Base-by-base conservation (phyloP, 37 sponge, comb jelly and placozoan species). In the Halisarca cf. caerulea region DNA sequence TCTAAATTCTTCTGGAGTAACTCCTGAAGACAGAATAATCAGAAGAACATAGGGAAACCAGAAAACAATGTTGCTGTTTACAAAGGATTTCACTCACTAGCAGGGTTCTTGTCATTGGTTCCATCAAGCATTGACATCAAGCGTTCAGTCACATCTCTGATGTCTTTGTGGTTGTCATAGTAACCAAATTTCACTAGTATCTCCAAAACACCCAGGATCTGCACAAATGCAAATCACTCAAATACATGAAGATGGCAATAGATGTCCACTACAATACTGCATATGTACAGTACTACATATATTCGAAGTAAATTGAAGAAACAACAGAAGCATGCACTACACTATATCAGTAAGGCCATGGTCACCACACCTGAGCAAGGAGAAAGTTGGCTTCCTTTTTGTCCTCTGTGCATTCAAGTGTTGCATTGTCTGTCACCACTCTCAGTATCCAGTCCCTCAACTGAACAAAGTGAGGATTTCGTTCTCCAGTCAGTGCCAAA, bases 121-220 rank as follows among this genome's bases (percentile, higher is more conserved):
- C 96, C 96, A 90, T 96, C 82, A 54, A 96, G 81, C n/a, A 96
- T 27, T 0, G 86, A 47, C 2, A 88, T 51, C 25, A 96, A 80
- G 44, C 89, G 88, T 17, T 39, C 47, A 27, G 93, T 58, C 33
- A 96, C 44, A 43, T 79, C 86, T 32, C 86, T 39, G 9, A 93
- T 91, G 47, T 96, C 93, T 23, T 80, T 64, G 1, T 57, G 51
- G 40, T 85, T 72, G 39, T 87, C 91, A 88, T 94, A 94, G 77
- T 94, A 91, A 25, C 91, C 95, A 83, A 82, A 88, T 32, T 84
- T 77, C 3, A 91, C 95, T 20, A 94, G 82, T 34, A 80, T 20
- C 17, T 85, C 66, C 33, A 91, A 43, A 2, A 94, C 53, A 32
- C 85, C 78, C 0, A 90, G 51, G n/a, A 90, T 70, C 47, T 94